Evolutionary conservation across 2,113 vertebrate species (phyloP).

Genomic region (Callipepla squamata): DNA sequence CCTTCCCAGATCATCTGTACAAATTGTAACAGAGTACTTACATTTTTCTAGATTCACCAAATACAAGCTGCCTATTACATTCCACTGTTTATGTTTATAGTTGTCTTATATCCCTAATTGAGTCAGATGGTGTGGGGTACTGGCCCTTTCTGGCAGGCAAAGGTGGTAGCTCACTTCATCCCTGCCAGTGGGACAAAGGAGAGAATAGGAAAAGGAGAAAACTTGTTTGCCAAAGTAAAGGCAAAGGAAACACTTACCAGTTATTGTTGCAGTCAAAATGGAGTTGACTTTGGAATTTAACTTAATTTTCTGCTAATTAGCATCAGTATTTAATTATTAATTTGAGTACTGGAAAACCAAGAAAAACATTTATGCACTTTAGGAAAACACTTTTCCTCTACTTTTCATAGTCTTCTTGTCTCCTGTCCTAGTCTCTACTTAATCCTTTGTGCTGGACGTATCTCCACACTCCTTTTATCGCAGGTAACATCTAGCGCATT

Average conservation of each 20-base stretch:
- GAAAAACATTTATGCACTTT: background rate
- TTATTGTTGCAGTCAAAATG: background rate
- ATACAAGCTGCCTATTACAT: background rate
- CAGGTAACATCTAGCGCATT: too few relatives aligned
- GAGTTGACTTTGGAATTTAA: background rate
- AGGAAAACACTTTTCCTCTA: background rate
- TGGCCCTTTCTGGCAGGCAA: background rate
- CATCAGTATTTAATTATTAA: background rate
- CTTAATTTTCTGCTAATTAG: background rate
- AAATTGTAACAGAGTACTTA: background rate
- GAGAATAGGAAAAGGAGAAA: background rate
- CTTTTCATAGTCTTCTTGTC: background rate
- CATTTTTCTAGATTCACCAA: background rate
- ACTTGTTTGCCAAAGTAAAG: background rate
- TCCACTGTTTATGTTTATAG: accelerated
- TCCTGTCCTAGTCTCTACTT: background rate
- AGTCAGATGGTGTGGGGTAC: background rate
- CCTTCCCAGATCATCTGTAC: background rate
- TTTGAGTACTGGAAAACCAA: background rate
- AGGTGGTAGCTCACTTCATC: background rate
- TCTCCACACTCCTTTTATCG: too few relatives aligned
- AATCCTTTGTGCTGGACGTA: too few relatives aligned
- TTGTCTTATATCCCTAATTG: background rate
- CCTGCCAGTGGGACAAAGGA: accelerated
- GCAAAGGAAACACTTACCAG: background rate